phyloP scores from a whole-genome alignment of 1,140 invertebrate species.

The Drosophila athabasca region DNA sequence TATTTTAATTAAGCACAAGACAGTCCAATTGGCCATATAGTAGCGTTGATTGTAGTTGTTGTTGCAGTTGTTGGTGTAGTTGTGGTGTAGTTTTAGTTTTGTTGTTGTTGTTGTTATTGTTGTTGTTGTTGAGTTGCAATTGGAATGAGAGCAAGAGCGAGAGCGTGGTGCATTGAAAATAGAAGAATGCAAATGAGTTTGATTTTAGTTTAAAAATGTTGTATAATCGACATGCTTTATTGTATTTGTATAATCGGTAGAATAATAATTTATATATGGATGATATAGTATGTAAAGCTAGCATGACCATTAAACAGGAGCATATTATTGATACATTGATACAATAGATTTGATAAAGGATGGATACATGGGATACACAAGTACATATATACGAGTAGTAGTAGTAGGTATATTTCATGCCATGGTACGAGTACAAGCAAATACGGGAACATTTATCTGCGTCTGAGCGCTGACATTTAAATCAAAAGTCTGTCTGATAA shows the following conservation, averaged over 20 bases:
- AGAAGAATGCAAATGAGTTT: constrained; percentile 85
- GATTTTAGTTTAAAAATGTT: constrained; percentile 84
- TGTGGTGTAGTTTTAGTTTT: constrained; percentile 37
- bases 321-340: constrained; percentile 42
- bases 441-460: constrained; percentile 5
- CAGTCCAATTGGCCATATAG: constrained; percentile 75
- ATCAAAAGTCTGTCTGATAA: background rate
- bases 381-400: constrained; percentile 14
- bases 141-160: constrained; percentile 38
- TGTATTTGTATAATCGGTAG: constrained; percentile 11
- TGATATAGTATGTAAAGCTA: constrained; percentile 70
- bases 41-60: constrained; percentile 50
- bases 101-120: constrained; percentile 30
- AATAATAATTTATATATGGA: constrained; percentile 31
- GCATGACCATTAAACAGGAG: constrained; percentile 62
- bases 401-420: constrained; percentile 50
- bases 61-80: constrained; percentile 39
- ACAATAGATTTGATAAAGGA: constrained; percentile 25
- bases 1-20: constrained; percentile 77
- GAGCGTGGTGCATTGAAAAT: constrained; percentile 74
- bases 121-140: constrained; percentile 59
- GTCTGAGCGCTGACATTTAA: constrained; percentile 1
- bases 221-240: constrained; percentile 60
- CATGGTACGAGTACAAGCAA: constrained; percentile 35
- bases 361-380: constrained; percentile 31